phyloP scores from a whole-genome alignment of 2,888 invertebrate species.

The Amiota communis region DNA sequence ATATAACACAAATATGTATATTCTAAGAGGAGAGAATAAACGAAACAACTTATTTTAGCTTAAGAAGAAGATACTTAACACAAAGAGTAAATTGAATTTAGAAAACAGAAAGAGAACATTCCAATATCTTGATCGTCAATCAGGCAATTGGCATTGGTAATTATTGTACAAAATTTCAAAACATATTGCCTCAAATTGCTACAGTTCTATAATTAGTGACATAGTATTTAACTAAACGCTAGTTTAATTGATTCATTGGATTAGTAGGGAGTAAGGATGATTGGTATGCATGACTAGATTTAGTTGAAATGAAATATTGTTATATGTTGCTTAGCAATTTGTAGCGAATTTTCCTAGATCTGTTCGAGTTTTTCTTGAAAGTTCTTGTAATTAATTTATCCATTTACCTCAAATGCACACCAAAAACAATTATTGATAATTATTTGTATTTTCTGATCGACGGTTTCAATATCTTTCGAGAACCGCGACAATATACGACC shows the following conservation, averaged over 20 bases:
- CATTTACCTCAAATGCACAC: conserved; percentile 76
- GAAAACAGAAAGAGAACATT: too few relatives aligned
- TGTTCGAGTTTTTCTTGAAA: not conserved
- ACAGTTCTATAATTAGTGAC: conserved; percentile 16
- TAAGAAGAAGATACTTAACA: not conserved
- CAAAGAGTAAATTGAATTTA: too few relatives aligned
- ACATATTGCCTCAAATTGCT: conserved; percentile 46
- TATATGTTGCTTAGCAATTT: not conserved
- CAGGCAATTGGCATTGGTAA: too few relatives aligned
- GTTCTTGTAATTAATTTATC: not conserved
- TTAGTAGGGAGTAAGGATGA: conserved; percentile 68
- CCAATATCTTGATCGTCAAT: too few relatives aligned
- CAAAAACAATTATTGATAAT: conserved; percentile 76
- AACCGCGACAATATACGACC: conserved; percentile 78
- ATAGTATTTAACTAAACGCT: conserved; percentile 33
- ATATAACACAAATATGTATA: not conserved
- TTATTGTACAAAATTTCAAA: not conserved
- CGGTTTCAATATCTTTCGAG: conserved; percentile 74
- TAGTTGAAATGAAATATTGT: not conserved
- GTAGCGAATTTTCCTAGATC: not conserved
- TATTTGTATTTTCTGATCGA: conserved; percentile 73
- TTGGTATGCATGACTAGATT: not conserved
- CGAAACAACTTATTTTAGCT: not conserved
- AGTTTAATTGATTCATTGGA: conserved; percentile 31
- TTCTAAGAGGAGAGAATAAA: not conserved